Conservation (phyloP, 2,113 vertebrate genomes). For the Orycteropus afer region DNA sequence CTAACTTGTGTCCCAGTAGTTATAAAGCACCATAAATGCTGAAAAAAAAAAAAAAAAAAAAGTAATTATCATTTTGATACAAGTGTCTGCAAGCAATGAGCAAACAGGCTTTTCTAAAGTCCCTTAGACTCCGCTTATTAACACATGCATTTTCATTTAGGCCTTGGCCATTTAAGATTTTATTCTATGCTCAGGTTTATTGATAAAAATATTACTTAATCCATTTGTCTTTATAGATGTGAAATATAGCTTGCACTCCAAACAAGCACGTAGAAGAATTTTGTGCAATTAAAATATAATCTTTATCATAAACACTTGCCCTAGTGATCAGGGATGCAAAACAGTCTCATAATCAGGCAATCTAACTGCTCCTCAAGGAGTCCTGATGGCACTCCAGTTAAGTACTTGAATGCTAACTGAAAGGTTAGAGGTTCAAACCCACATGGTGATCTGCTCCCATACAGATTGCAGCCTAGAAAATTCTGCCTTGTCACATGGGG, state of each 20-base stretch:
- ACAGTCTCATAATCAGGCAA: fast-evolving
- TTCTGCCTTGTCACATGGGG: neutral
- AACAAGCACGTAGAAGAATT: neutral
- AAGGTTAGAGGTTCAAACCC: neutral
- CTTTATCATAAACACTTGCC: neutral
- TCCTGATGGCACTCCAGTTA: neutral
- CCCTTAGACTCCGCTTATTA: neutral
- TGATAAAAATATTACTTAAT: neutral
- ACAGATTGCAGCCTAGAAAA: neutral
- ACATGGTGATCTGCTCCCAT: neutral
- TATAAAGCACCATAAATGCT: neutral
- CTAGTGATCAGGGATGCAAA: neutral
- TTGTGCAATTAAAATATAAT: neutral
- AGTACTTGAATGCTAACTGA: neutral
- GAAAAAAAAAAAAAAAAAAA: neutral
- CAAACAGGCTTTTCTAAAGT: neutral
- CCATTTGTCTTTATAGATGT: neutral
- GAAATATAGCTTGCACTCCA: neutral
- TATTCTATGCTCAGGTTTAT: neutral
- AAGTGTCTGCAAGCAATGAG: neutral
- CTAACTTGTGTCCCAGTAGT: fast-evolving
- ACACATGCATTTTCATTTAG: neutral
- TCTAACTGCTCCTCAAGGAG: neutral
- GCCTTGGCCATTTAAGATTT: neutral
- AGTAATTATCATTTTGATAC: neutral